Percentiles rank a stretch among this genome's conserved stretches.
Evolutionary conservation across 2,113 vertebrate species (phyloP).

Genomic region (Neolamprologus tretocephalus): DNA sequence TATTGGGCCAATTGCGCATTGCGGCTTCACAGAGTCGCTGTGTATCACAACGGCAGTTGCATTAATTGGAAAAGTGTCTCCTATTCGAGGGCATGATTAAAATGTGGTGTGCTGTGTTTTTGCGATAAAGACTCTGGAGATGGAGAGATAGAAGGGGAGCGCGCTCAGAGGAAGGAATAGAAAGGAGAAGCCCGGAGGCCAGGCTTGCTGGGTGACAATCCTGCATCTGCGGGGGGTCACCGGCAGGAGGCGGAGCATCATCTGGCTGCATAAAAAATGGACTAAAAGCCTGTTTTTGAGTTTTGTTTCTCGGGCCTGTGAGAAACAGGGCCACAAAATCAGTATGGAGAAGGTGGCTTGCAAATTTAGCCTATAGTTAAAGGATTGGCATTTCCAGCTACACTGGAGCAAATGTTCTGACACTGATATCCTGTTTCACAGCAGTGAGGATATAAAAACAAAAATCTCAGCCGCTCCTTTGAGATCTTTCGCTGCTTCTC

Average conservation of each 20-base stretch:
- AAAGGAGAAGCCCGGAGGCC: slow-evolving; percentile 31
- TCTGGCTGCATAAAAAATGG: neutral
- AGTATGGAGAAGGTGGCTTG: neutral
- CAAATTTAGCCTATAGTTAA: slow-evolving; percentile 26
- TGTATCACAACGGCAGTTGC: slow-evolving; percentile 33
- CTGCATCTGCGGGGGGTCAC: slow-evolving; percentile 32
- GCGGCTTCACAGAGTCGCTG: slow-evolving; percentile 35
- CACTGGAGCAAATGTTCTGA: slow-evolving; percentile 28
- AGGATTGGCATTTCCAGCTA: neutral
- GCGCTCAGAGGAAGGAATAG: slow-evolving; percentile 12
- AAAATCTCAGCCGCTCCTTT: slow-evolving; percentile 5
- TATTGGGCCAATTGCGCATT: slow-evolving; percentile 40
- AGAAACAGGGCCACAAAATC: neutral
- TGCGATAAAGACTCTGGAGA: slow-evolving; percentile 60
- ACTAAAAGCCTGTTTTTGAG: neutral
- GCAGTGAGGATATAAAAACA: slow-evolving; percentile 4
- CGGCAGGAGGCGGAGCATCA: neutral
- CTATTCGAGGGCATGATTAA: slow-evolving; percentile 68
- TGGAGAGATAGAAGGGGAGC: slow-evolving; percentile 42
- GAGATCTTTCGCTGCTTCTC: slow-evolving; percentile 23
- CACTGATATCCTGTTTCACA: neutral
- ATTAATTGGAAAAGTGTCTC: slow-evolving; percentile 72
- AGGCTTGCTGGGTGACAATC: slow-evolving; percentile 47
- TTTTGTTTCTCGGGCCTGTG: neutral
- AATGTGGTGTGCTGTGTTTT: slow-evolving; percentile 61